phyloP scores from a whole-genome alignment of 1,140 invertebrate genomes.

The Nephila pilipes region DNA sequence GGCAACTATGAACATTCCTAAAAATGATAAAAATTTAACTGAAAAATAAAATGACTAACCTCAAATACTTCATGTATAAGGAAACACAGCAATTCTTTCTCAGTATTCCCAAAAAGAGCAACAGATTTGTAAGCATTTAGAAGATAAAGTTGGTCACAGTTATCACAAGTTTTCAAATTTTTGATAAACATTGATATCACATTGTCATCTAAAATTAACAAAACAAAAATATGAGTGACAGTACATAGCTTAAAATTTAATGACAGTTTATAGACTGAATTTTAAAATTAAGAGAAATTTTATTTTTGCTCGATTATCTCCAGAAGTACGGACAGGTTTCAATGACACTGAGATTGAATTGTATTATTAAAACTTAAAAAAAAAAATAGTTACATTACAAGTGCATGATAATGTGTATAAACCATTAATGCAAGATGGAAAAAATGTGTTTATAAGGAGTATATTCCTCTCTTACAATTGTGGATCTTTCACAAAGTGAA shows the following conservation, averaged over 20 bases:
- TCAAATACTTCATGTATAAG: conserved; percentile 51
- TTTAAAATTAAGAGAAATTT: too few species aligned
- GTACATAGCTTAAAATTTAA: not conserved
- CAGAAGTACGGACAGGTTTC: not conserved
- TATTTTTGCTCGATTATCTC: not conserved
- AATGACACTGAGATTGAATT: too few species aligned
- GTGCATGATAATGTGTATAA: too few species aligned
- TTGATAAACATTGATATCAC: conserved; percentile 13
- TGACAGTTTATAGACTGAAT: too few species aligned
- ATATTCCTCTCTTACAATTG: too few species aligned
- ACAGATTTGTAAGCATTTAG: conserved; percentile 42
- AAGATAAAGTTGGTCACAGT: not conserved
- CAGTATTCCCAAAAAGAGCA: conserved; percentile 30
- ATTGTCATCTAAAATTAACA: not conserved
- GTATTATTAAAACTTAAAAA: too few species aligned
- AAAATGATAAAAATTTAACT: not conserved
- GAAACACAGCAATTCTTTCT: conserved; percentile 10
- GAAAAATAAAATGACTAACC: not conserved
- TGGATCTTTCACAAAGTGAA: too few species aligned
- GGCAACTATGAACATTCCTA: too few species aligned
- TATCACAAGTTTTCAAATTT: conserved; percentile 3
- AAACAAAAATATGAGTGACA: not conserved
- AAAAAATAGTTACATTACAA: too few species aligned
- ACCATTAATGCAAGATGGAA: too few species aligned
- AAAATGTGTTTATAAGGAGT: too few species aligned